Evolutionary conservation across 2,888 invertebrate genomes (phyloP), one percentile per base, ranked within the genome.

Genomic region (Meghimatium bilineatum): DNA sequence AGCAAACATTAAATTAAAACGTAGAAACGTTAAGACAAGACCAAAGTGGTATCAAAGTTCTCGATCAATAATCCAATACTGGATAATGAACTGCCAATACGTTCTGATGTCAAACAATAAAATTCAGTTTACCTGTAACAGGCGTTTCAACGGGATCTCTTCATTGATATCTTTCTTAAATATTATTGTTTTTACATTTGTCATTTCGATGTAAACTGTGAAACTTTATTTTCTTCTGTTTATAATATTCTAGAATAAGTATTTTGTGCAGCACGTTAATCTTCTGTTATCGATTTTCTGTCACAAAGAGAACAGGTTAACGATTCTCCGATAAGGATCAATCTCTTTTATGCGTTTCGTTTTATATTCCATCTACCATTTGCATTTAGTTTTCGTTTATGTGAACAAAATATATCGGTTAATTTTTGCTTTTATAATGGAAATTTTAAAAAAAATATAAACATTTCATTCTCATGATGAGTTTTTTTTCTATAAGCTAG

Each of bases 201-300:
- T 44, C 5, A 12, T 44, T 44, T 44, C 44, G 12, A 44, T 44
- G 44, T 44, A 44, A 8, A 8, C 12, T 5, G 44, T 44, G 44
- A 44, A 44, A 44, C 44, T 56, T 56, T 14, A 23, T 12, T 56
- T 6, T 23, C 10, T 56, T 56, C 20, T 12, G 56, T 17, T 56
- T 6, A 56, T 23, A 56, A 56, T 56, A 14, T 56, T 2, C 6
- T 14, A 56, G 23, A 56, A 56, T 20, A 56, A 56, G 17, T 20
- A 56, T 74, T 44, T 36, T n/a, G 29, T 49, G 44, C 44, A 26
- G 49, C 3, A n/a, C 29, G 14, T 49, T 74, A 49, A 74, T 74
- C 72, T 74, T 72, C 44, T 74, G 29, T n/a, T 49, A 74, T 74
- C 29, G 44, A 74, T 49, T 74, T 49, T 17, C 49, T 29, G 72